Base-by-base conservation (phyloP, 2,888 invertebrate genomes). In the Cataglyphis rosenhaueri region DNA sequence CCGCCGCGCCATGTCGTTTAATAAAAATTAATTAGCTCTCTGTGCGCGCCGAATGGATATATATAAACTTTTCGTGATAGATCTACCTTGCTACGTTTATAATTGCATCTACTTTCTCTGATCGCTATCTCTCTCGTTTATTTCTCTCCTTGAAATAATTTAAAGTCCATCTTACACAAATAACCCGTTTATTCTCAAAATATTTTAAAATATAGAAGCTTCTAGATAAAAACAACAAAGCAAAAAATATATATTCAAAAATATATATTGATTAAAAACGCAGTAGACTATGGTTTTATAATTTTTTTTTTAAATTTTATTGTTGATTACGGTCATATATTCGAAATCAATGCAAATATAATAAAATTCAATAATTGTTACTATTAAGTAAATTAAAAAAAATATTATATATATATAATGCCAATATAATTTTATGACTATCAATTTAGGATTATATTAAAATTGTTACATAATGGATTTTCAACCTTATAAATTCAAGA, bases 11-110 rank as follows among this genome's bases (percentile, higher is more conserved):
- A 88, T 89, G 89, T 91, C 92, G 91, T 92, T 93, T 92, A 91
- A 92, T 91, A 92, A 93, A 93, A 93, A 93, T 92, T 92, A 92
- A 93, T 93, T 93, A 93, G 89, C 91, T 87, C 86, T 86, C 82
- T 82, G 85, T 64, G 52, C 85, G 86, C 87, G n/a, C 32, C 85
- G 90, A 88, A 91, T 90, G 88, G 92, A 91, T 92, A 92, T 93
- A 91, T 92, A 92, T 92, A 90, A 92, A 91, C 90, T 89, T 85
- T 65, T 68, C 81, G 74, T 62, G 64, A 86, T 83, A 79, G 76
- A 82, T 85, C 81, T 70, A 59, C 73, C 83, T 57, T 62, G 81
- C 83, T 82, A 84, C 82, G 79, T 84, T 89, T 87, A 90, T 89
- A 91, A 90, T 91, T 88, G 84, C 84, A 55, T 81, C 65, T 83